Percentiles rank a stretch among this genome's conserved stretches.
Evolutionary conservation across 2,888 invertebrate species (phyloP).

Genomic region (Augiades crinisus): DNA sequence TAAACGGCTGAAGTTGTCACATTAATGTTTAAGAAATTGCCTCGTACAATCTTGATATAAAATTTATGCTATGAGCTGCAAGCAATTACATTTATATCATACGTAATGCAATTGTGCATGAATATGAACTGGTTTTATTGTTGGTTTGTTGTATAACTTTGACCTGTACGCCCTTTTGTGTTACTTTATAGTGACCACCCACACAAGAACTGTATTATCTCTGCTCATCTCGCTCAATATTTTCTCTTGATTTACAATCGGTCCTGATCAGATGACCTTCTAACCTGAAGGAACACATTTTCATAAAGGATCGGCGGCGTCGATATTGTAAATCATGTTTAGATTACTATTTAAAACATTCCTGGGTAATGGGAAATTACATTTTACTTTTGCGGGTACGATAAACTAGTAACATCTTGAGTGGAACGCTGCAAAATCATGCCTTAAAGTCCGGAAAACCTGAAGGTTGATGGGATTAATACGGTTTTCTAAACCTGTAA

Average conservation of each 20-base stretch:
- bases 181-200: constrained; percentile 46
- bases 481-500: too few relatives aligned
- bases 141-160: constrained; percentile 36
- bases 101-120: constrained; percentile 28
- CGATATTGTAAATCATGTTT: constrained; percentile 24
- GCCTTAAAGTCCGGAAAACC: too few relatives aligned
- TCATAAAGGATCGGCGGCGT: constrained; percentile 40
- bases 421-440: too few relatives aligned
- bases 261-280: constrained; percentile 63
- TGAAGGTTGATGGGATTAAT: too few relatives aligned
- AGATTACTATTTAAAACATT: constrained; percentile 19
- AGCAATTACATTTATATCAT: constrained; percentile 25
- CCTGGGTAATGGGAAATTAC: constrained; percentile 9
- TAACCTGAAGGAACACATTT: constrained; percentile 55
- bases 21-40: not conserved
- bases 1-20: too few relatives aligned
- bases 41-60: not conserved
- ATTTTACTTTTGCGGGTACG: constrained; percentile 1
- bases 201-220: constrained; percentile 47
- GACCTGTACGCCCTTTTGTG: constrained; percentile 38
- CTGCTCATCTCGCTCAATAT: constrained; percentile 61
- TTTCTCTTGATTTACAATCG: constrained; percentile 66
- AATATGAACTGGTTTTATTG: constrained; percentile 36
- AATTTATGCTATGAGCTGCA: constrained; percentile 4
- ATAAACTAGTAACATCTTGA: too few relatives aligned